These are phyloP conservation scores for Achatina immaculata DNA, from an alignment of 1,140 invertebrate genomes.

Conservation along the genomic window DNA sequence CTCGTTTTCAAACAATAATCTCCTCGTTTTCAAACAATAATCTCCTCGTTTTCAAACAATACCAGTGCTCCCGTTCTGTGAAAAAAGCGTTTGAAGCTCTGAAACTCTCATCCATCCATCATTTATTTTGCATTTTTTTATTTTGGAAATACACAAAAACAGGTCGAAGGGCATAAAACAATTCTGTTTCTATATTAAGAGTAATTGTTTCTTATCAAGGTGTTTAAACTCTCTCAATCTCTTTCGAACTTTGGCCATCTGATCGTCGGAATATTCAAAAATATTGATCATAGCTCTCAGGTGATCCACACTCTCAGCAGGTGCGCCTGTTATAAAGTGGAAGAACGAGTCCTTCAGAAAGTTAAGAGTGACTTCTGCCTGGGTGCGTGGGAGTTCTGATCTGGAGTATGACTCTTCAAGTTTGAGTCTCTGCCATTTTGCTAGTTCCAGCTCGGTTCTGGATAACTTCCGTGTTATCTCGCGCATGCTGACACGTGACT, in stretches of 20 bases:
- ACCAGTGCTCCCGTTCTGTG: too few species aligned
- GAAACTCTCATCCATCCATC: too few species aligned
- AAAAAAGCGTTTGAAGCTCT: too few species aligned
- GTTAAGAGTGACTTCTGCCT: conserved; percentile 55
- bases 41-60: too few species aligned
- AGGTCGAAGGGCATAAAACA: too few species aligned
- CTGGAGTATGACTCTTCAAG: conserved; percentile 57
- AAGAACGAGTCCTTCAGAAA: conserved; percentile 63
- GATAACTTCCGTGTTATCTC: conserved; percentile 56
- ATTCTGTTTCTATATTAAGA: too few species aligned
- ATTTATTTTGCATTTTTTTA: too few species aligned
- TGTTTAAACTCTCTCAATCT: conserved; percentile 18
- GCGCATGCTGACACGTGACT: conserved; percentile 44
- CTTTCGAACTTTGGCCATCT: conserved; percentile 54
- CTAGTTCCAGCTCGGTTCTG: conserved; percentile 55
- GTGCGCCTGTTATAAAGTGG: conserved; percentile 55
- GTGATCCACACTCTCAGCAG: conserved; percentile 51
- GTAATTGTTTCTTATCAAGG: neutral
- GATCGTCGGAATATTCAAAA: conserved; percentile 57
- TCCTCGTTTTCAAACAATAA: too few species aligned
- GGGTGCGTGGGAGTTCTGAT: conserved; percentile 54
- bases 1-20: too few species aligned
- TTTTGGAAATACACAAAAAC: too few species aligned
- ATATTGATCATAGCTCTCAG: conserved; percentile 61
- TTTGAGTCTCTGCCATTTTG: conserved; percentile 60